These are phyloP conservation scores for Phaethornis superciliosus DNA, from an alignment of 2,113 vertebrate species.

Conservation along the genomic window DNA sequence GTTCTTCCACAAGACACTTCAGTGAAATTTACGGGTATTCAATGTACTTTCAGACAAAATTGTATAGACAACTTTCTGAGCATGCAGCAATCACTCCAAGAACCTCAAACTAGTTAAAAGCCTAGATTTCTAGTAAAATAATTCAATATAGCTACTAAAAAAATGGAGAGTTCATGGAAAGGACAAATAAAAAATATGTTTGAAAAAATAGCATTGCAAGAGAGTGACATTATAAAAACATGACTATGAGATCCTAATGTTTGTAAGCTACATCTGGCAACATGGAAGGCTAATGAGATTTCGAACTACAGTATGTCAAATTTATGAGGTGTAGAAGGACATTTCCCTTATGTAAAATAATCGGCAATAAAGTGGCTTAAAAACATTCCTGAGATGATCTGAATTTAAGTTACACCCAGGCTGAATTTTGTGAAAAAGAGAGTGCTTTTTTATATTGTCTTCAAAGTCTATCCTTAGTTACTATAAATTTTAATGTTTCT, in stretches of 20 bases:
- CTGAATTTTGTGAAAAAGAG: not conserved
- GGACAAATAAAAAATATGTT: conserved; percentile 27
- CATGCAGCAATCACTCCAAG: not conserved
- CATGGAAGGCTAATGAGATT: conserved; percentile 5
- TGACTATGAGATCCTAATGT: not conserved
- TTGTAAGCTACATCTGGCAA: conserved; percentile 26
- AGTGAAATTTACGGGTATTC: not conserved
- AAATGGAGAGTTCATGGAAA: conserved; percentile 37
- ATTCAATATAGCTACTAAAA: not conserved
- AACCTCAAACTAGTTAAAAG: not conserved
- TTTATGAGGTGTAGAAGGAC: conserved; percentile 66
- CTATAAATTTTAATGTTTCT: not conserved
- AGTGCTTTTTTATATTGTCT: not conserved
- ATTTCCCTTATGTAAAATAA: conserved; percentile 39
- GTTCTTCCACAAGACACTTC: not conserved
- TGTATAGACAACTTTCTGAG: not conserved
- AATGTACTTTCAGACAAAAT: not conserved
- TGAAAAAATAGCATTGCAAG: not conserved
- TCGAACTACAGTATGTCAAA: conserved; percentile 33
- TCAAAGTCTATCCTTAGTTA: not conserved
- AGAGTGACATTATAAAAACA: not conserved
- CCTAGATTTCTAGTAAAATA: not conserved
- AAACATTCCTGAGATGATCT: conserved; percentile 16
- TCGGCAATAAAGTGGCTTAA: conserved; percentile 30
- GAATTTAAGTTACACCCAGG: not conserved